phyloP scores from a whole-genome alignment of 2,888 invertebrate genomes.

The Drosophila multiciliata region DNA sequence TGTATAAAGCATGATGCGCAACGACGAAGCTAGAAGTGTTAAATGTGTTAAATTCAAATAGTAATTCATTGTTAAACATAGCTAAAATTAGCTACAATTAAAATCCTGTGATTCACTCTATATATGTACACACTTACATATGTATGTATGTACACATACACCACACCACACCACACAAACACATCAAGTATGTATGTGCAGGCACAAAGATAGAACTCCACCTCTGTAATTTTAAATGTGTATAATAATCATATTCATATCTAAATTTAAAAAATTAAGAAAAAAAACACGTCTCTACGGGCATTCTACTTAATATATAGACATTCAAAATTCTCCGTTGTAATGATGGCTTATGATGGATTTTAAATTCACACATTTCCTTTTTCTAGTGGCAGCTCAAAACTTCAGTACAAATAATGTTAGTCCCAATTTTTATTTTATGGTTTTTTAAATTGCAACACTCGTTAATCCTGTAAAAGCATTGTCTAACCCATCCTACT shows the following conservation, averaged over 20 bases:
- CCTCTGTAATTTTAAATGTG: background rate
- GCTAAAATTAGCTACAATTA: slow-evolving; percentile 77
- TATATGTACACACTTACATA: slow-evolving; percentile 50
- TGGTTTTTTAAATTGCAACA: background rate
- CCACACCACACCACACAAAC: background rate
- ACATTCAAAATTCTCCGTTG: background rate
- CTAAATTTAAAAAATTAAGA: slow-evolving; percentile 1
- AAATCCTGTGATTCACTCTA: slow-evolving; percentile 80
- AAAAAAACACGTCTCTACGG: background rate
- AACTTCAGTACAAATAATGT: slow-evolving; percentile 17
- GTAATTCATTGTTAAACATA: slow-evolving; percentile 78
- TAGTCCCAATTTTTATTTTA: slow-evolving; percentile 1
- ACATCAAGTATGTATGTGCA: slow-evolving; percentile 43
- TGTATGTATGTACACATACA: slow-evolving; percentile 36
- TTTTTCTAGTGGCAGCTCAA: slow-evolving; percentile 7
- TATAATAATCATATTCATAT: slow-evolving; percentile 20
- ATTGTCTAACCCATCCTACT: background rate
- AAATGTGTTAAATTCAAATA: slow-evolving; percentile 66
- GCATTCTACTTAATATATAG: background rate
- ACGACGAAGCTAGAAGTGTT: slow-evolving; percentile 42
- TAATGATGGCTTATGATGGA: background rate
- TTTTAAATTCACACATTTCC: background rate
- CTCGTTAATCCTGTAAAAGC: background rate
- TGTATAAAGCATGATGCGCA: slow-evolving; percentile 51
- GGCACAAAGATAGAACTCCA: slow-evolving; percentile 8